Base-by-base conservation (phyloP, 2,797 vertebrate genomes). In the Salmo trutta region DNA sequence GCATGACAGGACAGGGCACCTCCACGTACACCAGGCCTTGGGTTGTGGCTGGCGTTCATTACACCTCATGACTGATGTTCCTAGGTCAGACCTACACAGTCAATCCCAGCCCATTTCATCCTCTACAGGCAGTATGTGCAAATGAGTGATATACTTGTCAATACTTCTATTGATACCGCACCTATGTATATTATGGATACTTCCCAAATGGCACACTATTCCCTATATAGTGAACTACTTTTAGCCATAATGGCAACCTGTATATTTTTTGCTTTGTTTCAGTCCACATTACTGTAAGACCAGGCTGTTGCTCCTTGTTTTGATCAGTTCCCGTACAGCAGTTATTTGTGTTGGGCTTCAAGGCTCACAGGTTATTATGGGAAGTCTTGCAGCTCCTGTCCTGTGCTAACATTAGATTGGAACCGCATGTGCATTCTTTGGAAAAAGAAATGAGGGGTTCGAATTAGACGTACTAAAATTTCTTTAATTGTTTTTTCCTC, bases 381-480 rank as follows among this genome's bases (percentile, higher is more conserved):
- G 54, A 83, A 81, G 19, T 71, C 79, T 27, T 51, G 51, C 41
- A 53, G 51, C 78, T 82, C 29, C 75, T 79, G 66, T 47, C 67
- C 59, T 72, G 78, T 24, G 75, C 79, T 80, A 66, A 73, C 66
- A 54, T 47, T 52, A 88, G 90, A 91, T 91, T 84, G 87, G 85
- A 91, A 88, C 88, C 85, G 72, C 83, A 88, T 92, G 91, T 90
- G 88, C 90, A 92, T 91, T 90, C 89, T 92, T 91, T 90, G 91
- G 91, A 92, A 92, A 92, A 91, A 88, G 79, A 90, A 88, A 91
- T 83, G 82, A 88, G 82, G 59, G 87, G 88, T 81, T 86, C 27
- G 88, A 89, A 91, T 88, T 79, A 89, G 88, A 87, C 83, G 85
- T 88, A 88, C 81, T 86, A 86, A 90, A 86, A 85, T 84, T 78